Evolutionary conservation across 2,113 vertebrate species (phyloP).

Genomic region (Salminus brasiliensis): DNA sequence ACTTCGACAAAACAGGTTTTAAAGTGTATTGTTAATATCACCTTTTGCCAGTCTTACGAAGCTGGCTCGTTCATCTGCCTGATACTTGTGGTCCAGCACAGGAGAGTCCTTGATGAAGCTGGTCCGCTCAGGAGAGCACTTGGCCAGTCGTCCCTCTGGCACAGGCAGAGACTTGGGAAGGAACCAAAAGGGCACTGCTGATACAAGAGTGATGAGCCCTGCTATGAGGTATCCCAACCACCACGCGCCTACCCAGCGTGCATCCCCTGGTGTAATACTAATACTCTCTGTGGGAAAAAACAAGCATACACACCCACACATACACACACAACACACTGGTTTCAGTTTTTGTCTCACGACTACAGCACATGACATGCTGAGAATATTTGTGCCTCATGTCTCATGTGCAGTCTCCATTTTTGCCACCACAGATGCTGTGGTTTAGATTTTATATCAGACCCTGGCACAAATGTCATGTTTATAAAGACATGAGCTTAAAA

Average conservation of each 20-base stretch:
- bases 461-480: background rate
- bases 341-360: background rate
- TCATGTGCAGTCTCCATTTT: background rate
- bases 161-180: slow-evolving; percentile 83
- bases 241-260: slow-evolving; percentile 95
- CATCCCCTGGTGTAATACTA: slow-evolving; percentile 82
- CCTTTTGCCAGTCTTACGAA: slow-evolving; percentile 86
- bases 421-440: background rate
- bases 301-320: too few relatives aligned
- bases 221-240: slow-evolving; percentile 95
- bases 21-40: slow-evolving; percentile 26
- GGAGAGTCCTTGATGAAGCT: slow-evolving; percentile 81
- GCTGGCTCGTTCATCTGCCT: slow-evolving; percentile 70
- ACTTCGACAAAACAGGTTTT: too few relatives aligned
- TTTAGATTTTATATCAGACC: background rate
- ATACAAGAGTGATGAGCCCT: slow-evolving; percentile 81
- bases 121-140: slow-evolving; percentile 79
- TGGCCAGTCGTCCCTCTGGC: slow-evolving; percentile 71
- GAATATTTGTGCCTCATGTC: slow-evolving; percentile 23
- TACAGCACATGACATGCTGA: slow-evolving; percentile 23
- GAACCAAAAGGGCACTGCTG: slow-evolving; percentile 91
- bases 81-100: slow-evolving; percentile 61
- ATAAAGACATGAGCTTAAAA: background rate
- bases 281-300: slow-evolving; percentile 74
- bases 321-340: background rate